Percentiles rank a stretch among this genome's conserved stretches.
Evolutionary conservation across 2,888 invertebrate species (phyloP).

Genomic region (Drosophila falleni): DNA sequence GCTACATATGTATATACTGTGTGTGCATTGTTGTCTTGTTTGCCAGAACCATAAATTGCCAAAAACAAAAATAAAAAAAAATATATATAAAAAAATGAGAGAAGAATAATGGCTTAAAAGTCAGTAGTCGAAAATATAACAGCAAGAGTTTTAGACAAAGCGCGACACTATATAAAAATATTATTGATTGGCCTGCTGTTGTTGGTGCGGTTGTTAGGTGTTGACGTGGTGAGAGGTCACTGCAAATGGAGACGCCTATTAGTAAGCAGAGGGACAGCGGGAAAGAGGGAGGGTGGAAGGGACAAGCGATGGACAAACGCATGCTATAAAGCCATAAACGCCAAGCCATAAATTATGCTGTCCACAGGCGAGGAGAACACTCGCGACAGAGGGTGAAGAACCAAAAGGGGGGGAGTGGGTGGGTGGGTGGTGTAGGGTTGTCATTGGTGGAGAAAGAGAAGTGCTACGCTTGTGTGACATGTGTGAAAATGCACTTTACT

Average conservation of each 20-base stretch:
- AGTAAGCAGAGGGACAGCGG: constrained; percentile 35
- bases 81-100: neutral
- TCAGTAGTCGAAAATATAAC: constrained; percentile 47
- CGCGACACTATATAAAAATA: constrained; percentile 62
- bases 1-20: neutral
- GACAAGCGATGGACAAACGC: constrained; percentile 62
- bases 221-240: constrained; percentile 10
- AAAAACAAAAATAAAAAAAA: neutral
- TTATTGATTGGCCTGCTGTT: constrained; percentile 60
- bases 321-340: constrained; percentile 76
- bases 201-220: constrained; percentile 12
- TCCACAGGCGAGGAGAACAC: constrained; percentile 41
- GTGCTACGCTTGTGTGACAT: constrained; percentile 60
- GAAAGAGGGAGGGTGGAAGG: neutral
- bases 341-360: constrained; percentile 73
- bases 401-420: neutral
- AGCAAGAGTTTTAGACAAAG: constrained; percentile 56
- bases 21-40: constrained; percentile 6
- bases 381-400: neutral
- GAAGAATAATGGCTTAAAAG: constrained; percentile 43
- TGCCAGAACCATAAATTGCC: constrained; percentile 44
- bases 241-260: constrained; percentile 55
- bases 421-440: neutral
- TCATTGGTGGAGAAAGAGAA: neutral
- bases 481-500: constrained; percentile 77